Base-by-base conservation (phyloP, 1,140 invertebrate species). In the Neoseiulus cucumeris region DNA sequence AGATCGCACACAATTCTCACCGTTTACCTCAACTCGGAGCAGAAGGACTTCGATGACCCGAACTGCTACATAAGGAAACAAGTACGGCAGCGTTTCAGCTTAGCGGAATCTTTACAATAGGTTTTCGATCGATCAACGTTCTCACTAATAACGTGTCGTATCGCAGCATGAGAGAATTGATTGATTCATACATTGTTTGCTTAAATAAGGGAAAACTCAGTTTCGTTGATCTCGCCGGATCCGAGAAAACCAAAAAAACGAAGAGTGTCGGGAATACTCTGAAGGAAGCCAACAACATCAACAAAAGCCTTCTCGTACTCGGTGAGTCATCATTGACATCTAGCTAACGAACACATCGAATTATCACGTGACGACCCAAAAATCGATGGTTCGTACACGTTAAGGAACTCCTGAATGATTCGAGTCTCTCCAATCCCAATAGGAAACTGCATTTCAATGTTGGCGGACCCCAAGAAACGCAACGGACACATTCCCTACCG, bases 251-350 rank as follows among this genome's bases (percentile, higher is more conserved):
- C 2, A 91, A 90, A 73, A 87, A 89, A 71, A 97, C 92, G 0
- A 84, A 89, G 66, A 94, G 90, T 70, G 85, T 87, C 70, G 87
- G 88, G 1, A 91, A 90, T 73, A 91, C 87, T 0, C 75, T 91
- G 64, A 86, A 90, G 73, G 91, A 95, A 75, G 91, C 91, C 0
- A 93, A 93, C 73, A 93, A 91, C 73, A 96, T 95, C 67, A 96
- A 96, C 74, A 89, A 95, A 71, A 96, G 91, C 70, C 78, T 91
- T 0, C 93, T 96, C 82, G 94, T 96, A 1, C 78, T 98, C 68
- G 87, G 86, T 87, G 75, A 79, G 68, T 55, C 42, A 39, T 51
- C 12, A 20, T 20, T 47, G 4, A 39, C 9, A 39, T 9, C 4
- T 39, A 39, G 33, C 20, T 51, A 7, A 1, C 9, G 28, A 51